Evolutionary conservation across 2,888 invertebrate species (phyloP).

Genomic region (Plebejus melissa): DNA sequence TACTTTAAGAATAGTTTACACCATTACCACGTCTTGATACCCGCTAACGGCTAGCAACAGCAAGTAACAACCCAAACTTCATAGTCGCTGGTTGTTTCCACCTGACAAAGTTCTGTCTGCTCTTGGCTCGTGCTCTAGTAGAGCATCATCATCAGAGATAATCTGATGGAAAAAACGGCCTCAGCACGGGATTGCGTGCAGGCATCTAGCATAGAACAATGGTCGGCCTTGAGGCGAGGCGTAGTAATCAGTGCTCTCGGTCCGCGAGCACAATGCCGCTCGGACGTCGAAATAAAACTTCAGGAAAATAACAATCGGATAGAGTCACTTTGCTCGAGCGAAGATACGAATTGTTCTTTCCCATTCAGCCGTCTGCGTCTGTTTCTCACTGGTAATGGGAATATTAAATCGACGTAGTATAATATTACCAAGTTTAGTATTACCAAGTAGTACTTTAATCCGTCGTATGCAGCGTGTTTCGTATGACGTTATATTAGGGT

Average conservation of each 20-base stretch:
- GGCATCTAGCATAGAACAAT: conserved; percentile 70
- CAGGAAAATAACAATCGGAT: conserved; percentile 39
- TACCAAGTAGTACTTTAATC: neutral
- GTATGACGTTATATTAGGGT: neutral
- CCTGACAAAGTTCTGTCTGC: no score
- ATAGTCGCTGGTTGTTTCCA: no score
- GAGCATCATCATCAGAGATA: conserved; percentile 2
- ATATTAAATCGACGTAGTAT: conserved; percentile 5
- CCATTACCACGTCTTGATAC: no score
- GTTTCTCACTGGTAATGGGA: conserved; percentile 15
- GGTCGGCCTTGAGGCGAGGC: conserved; percentile 64
- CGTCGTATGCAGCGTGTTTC: neutral
- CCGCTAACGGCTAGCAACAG: no score
- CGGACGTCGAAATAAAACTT: conserved; percentile 40
- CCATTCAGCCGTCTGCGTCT: conserved; percentile 18
- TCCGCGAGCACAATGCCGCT: conserved; percentile 47
- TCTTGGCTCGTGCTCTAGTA: neutral
- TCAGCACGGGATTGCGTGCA: conserved; percentile 51
- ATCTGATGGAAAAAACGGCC: conserved; percentile 36
- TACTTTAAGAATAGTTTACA: no score
- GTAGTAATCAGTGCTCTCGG: conserved; percentile 62
- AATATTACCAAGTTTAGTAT: no score
- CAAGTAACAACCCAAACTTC: no score
- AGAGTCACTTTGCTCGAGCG: conserved; percentile 33
- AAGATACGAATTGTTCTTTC: conserved; percentile 29